These are phyloP conservation scores for Cassiopea andromeda DNA, from an alignment of 30 jellyfish, hydroid and myxozoan species.

Conservation along the genomic window DNA sequence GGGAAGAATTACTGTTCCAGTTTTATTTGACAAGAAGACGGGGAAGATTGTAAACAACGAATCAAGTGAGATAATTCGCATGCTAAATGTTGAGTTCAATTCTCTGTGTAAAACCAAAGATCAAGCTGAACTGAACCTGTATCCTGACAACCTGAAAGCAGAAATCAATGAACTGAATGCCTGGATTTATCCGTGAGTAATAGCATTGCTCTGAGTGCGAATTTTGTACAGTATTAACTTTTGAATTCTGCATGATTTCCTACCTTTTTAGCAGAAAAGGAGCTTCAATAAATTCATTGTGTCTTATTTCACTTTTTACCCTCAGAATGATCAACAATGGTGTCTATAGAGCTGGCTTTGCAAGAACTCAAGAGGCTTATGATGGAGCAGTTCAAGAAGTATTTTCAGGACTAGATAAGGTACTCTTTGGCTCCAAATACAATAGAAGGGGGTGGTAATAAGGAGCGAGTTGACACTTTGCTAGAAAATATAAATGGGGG, in stretches of 20 bases:
- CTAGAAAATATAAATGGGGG: too few relatives aligned
- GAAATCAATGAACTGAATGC: constrained; percentile 80
- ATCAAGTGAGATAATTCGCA: constrained; percentile 84
- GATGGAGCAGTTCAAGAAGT: constrained; percentile 71
- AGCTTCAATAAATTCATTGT: too few relatives aligned
- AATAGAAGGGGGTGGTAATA: background rate
- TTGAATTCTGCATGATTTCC: too few relatives aligned
- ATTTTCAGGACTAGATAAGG: constrained; percentile 75
- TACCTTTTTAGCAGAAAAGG: too few relatives aligned
- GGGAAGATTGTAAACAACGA: constrained; percentile 77
- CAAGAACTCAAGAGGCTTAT: constrained; percentile 79
- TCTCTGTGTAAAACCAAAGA: constrained; percentile 68
- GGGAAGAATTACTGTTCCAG: constrained; percentile 87
- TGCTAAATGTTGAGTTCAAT: constrained; percentile 81
- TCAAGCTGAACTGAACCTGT: constrained; percentile 74
- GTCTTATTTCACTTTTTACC: too few relatives aligned
- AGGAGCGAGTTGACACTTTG: too few relatives aligned
- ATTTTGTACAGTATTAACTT: too few relatives aligned
- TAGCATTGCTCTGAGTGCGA: background rate
- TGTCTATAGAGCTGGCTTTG: constrained; percentile 83
- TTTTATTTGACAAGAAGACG: constrained; percentile 80
- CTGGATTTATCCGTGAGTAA: constrained; percentile 87
- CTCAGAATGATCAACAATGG: constrained; percentile 81
- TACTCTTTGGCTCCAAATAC: background rate
- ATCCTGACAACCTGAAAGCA: constrained; percentile 70